Conservation (phyloP, 2,888 invertebrate species). For the Calliopum simillimum region DNA sequence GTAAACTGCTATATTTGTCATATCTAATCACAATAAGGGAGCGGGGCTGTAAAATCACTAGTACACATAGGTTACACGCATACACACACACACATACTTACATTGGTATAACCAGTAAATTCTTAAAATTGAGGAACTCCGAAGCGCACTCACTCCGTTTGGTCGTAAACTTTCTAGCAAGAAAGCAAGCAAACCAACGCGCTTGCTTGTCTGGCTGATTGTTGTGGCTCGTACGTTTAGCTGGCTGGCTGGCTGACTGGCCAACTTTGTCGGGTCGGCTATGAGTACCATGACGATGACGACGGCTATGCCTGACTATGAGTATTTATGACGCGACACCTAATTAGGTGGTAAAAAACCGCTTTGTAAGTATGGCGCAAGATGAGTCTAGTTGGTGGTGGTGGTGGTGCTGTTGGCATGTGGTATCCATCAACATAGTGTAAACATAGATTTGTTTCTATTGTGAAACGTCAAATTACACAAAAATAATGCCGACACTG, state of each 20-base stretch:
- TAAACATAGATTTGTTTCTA: constrained; percentile 37
- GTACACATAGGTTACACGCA: not conserved
- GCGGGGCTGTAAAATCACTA: constrained; percentile 5
- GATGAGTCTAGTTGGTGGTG: not conserved
- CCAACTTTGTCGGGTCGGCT: constrained; percentile 33
- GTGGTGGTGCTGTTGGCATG: constrained; percentile 1
- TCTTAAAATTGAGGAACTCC: constrained; percentile 16
- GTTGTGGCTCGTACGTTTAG: not conserved
- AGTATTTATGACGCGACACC: constrained; percentile 35
- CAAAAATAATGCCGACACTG: constrained; percentile 59
- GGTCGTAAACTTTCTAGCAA: too few species aligned
- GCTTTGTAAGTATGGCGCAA: constrained; percentile 17
- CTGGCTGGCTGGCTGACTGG: not conserved
- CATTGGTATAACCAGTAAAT: constrained; percentile 2
- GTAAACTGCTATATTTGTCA: constrained; percentile 33
- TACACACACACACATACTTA: not conserved
- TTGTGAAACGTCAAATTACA: constrained; percentile 39
- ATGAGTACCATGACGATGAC: not conserved
- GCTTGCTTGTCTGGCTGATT: too few species aligned
- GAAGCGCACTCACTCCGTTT: constrained; percentile 2
- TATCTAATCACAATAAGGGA: constrained; percentile 29
- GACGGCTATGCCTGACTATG: too few species aligned
- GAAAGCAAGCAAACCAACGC: too few species aligned
- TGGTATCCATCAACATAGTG: constrained; percentile 30
- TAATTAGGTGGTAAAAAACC: constrained; percentile 31